These are phyloP conservation scores for Bombus fervidus DNA, from an alignment of 1,140 invertebrate species.

Conservation along the genomic window DNA sequence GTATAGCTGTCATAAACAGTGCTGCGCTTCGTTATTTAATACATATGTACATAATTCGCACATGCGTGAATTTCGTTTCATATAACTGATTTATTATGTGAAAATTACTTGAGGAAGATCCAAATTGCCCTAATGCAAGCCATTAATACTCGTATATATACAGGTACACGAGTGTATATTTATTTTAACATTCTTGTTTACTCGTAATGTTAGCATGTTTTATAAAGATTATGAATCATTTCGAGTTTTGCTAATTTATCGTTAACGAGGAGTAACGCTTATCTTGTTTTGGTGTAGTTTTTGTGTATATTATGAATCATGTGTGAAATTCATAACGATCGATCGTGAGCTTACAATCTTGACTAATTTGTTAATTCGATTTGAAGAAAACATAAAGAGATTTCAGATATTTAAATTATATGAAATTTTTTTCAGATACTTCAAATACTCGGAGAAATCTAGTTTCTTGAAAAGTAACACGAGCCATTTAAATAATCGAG, in stretches of 20 bases:
- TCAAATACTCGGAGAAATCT: not conserved
- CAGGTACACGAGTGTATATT: not conserved
- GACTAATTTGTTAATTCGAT: not conserved
- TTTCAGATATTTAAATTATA: not conserved
- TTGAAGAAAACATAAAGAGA: not conserved
- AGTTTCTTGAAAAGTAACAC: not conserved
- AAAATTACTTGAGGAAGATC: slow-evolving; percentile 45
- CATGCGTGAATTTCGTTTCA: not conserved
- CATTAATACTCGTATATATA: not conserved
- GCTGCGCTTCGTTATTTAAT: not conserved
- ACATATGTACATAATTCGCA: no score
- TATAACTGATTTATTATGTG: slow-evolving; percentile 43
- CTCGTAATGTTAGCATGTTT: not conserved
- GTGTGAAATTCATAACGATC: not conserved
- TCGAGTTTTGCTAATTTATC: not conserved
- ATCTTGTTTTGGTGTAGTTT: not conserved
- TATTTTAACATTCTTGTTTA: slow-evolving; percentile 22
- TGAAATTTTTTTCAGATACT: not conserved
- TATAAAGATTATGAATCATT: not conserved
- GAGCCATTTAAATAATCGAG: not conserved
- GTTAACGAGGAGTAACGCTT: not conserved
- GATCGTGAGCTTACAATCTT: not conserved
- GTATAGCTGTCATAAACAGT: not conserved
- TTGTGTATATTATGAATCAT: not conserved
- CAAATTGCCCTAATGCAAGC: slow-evolving; percentile 32